Base-by-base conservation (phyloP, 2,888 invertebrate species). In the Scaptomyza cyrtandrae region DNA sequence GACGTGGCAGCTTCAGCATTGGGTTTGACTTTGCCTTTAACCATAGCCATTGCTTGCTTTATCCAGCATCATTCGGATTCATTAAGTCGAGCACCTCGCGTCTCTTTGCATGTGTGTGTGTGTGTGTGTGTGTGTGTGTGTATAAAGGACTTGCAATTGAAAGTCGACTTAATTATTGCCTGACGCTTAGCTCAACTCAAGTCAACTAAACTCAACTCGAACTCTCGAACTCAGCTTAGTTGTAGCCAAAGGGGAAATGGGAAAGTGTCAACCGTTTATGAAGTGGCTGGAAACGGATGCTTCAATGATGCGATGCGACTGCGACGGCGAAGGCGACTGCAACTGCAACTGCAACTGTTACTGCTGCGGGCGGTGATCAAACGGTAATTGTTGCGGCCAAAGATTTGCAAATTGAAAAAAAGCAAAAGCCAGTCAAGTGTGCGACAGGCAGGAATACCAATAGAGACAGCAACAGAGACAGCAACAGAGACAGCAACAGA, bases 351-450 rank as follows among this genome's bases (percentile, higher is more conserved):
- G 24, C 37, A 4, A 7, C 50, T 37, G 46, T 9, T 50, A 44
- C 27, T 27, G 56, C 48, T 31, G 45, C 44, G 48, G 33, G 53
- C 16, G 60, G 61, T 75, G 82, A 83, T 83, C 82, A 83, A 83
- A 82, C 75, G 80, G 78, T 83, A 83, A 83, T 83, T 83, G 82
- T 72, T 83, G 86, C 72, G 75, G 66, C 83, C 82, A 82, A 77
- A 82, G 77, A 83, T 79, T 82, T 82, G 80, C 82, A 82, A 82
- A 85, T 82, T 72, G 83, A 77, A 61, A 74, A 61, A 61, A 62
- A 63, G 46, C 46, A 60, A 62, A 69, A 66, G 46, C 60, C 52
- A 76, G 70, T 53, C 45, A 72, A 69, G 69, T 56, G 73, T 70
- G 52, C 43, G 56, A 52, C 57, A 43, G 37, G 29, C 56, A 57